Base-by-base conservation (phyloP, 2,888 invertebrate genomes). In the Cosmia pyralina region DNA sequence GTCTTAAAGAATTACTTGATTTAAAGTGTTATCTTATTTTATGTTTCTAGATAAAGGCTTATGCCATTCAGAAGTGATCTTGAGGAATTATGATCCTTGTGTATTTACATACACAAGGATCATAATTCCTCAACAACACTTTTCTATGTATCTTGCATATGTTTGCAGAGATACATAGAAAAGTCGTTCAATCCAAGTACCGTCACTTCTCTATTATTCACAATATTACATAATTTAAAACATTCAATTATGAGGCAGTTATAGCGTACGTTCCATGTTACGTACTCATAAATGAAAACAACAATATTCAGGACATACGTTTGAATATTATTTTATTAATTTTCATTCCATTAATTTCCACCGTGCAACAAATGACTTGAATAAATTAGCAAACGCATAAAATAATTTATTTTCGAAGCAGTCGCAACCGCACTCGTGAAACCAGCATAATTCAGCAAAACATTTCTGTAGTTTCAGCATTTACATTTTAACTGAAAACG, bases 331-430 rank as follows among this genome's bases (percentile, higher is more conserved):
- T 82, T 80, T 72, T 69, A 84, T 74, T 66, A 75, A 84, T 82
- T 74, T 75, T 72, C 77, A 69, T 80, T 80, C 62, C 38, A 82
- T 79, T 82, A 76, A 80, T 84, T 82, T 80, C 28, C 74, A 60
- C 52, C 60, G 70, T 67, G 68, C 73, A 77, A 64, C 80, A 82
- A 82, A 77, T 75, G 62, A 72, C 64, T 63, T 67, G 70, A 76
- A 80, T 80, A 75, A 82, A 84, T 84, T 84, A 84, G 57, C 77
- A 74, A 77, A 77, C 5, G 69, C 75, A 68, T 68, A 59, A 77
- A 75, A 82, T 82, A 69, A 84, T 80, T 77, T 71, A 84, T 84
- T 79, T 82, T 70, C 48, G 64, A 62, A 64, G 34, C 74, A 52
- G 44, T 62, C 22, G 60, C 22, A 55, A 84, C 85, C 82, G 64